Conservation (phyloP, 2,113 vertebrate genomes). For the Lycaon pictus region DNA sequence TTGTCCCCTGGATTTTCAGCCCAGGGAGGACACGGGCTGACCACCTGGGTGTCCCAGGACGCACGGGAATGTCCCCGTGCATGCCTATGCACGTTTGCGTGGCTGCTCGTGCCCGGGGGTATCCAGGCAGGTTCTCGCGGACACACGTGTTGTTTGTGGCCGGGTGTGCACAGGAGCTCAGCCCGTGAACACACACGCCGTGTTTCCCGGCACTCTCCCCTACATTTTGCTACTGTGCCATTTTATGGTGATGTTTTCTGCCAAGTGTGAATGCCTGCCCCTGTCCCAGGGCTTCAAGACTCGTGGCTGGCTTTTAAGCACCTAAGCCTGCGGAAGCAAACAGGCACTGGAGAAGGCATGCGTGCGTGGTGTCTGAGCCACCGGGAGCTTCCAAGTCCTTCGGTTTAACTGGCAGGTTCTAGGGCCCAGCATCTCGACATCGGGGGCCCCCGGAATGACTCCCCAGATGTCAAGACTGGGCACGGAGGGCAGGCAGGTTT, state of each 20-base stretch:
- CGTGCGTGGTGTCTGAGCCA: not conserved
- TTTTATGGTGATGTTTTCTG: not conserved
- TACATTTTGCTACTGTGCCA: not conserved
- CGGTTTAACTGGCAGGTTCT: slow-evolving; percentile 69
- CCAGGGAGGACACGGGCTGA: not conserved
- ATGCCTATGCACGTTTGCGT: accelerated
- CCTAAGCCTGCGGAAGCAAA: slow-evolving; percentile 32
- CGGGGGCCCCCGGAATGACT: slow-evolving; percentile 38
- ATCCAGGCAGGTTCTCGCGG: not conserved
- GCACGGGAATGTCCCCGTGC: not conserved
- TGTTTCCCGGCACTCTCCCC: not conserved
- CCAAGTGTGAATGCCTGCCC: not conserved
- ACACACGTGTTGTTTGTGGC: not conserved
- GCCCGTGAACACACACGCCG: not conserved
- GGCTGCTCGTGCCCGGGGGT: accelerated
- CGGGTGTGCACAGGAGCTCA: accelerated
- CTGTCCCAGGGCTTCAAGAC: slow-evolving; percentile 11
- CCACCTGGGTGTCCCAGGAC: no score
- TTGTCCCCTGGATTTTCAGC: not conserved
- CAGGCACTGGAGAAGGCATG: slow-evolving; percentile 55
- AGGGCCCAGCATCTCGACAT: slow-evolving; percentile 56
- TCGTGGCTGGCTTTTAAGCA: slow-evolving; percentile 55
- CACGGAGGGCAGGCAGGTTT: slow-evolving; percentile 67
- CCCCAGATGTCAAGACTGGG: slow-evolving; percentile 73
- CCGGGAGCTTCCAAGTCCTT: slow-evolving; percentile 65